phyloP scores from a whole-genome alignment of 2,113 vertebrate species.

The Lichenostomus cassidix region DNA sequence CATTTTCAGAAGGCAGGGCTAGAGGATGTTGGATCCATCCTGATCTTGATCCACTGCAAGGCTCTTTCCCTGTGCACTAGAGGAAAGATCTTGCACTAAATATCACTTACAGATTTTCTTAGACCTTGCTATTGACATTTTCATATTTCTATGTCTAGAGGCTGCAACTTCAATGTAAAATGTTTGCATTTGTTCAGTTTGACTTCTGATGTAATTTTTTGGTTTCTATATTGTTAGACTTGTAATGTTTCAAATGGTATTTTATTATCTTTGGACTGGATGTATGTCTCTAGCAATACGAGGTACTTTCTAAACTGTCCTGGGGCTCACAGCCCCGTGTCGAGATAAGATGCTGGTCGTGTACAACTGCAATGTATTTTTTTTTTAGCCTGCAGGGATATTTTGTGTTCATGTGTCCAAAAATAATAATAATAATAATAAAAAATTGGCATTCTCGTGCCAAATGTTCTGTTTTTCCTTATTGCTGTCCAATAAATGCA shows the following conservation, averaged over 20 bases:
- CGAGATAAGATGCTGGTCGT: conserved; percentile 78
- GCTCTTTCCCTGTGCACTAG: conserved; percentile 69
- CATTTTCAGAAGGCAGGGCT: conserved; percentile 73
- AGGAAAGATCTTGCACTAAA: conserved; percentile 68
- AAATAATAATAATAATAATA: conserved; percentile 73
- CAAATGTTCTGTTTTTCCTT: conserved; percentile 75
- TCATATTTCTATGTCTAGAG: conserved; percentile 81
- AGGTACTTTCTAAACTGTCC: conserved; percentile 82
- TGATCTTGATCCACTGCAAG: conserved; percentile 55
- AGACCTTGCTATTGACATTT: conserved; percentile 76
- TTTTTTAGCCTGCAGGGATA: conserved; percentile 95
- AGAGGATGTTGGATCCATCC: conserved; percentile 73
- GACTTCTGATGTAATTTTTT: conserved; percentile 81
- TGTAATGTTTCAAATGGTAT: conserved; percentile 84
- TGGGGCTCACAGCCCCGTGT: conserved; percentile 72
- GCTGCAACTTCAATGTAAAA: conserved; percentile 73
- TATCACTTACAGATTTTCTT: conserved; percentile 71
- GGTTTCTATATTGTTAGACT: conserved; percentile 82
- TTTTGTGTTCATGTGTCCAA: conserved; percentile 96
- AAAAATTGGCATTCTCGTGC: conserved; percentile 93
- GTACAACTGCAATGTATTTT: conserved; percentile 82
- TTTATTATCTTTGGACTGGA: conserved; percentile 83
- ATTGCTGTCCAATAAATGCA: conserved; percentile 68
- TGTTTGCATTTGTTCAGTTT: conserved; percentile 90
- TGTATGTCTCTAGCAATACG: conserved; percentile 92